These are phyloP conservation scores for Pegoplata infirma DNA, from an alignment of 2,888 invertebrate species.

Conservation along the genomic window DNA sequence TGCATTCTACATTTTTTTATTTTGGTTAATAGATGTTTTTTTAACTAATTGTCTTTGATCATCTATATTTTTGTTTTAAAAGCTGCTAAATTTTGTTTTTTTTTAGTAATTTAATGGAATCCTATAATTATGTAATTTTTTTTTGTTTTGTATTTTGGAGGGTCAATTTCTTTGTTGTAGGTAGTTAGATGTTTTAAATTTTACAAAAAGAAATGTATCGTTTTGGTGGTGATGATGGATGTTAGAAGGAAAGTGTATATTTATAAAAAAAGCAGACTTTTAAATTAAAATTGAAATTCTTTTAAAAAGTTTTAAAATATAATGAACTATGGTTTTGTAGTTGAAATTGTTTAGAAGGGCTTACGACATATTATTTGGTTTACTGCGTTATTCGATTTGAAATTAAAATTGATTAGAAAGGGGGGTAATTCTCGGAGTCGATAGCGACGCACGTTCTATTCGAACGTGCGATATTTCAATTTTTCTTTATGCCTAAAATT, in stretches of 20 bases:
- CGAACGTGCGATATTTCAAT: no score
- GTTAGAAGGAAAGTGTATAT: slow-evolving; percentile 8
- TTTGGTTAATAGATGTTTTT: neutral
- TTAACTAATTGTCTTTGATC: slow-evolving; percentile 44
- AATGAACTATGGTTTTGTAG: no score
- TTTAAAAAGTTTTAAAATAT: no score
- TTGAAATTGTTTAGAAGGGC: no score
- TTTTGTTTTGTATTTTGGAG: slow-evolving; percentile 51
- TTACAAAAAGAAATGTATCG: slow-evolving; percentile 50
- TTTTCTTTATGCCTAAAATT: no score
- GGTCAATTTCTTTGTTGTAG: slow-evolving; percentile 63
- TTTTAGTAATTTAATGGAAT: slow-evolving; percentile 13
- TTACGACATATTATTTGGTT: no score
- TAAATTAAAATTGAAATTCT: no score
- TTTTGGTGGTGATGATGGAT: slow-evolving; percentile 15
- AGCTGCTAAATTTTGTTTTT: slow-evolving; percentile 46
- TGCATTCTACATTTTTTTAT: slow-evolving; percentile 19
- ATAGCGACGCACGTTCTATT: no score
- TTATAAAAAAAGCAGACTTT: slow-evolving; percentile 20
- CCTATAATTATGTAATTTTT: slow-evolving; percentile 33
- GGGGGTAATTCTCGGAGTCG: no score
- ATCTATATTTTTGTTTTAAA: slow-evolving; percentile 53
- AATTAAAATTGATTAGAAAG: no score
- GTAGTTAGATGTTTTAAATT: slow-evolving; percentile 58
- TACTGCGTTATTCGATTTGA: no score